Percentiles rank a stretch among this genome's conserved stretches.
Evolutionary conservation across 2,113 vertebrate genomes (phyloP).

Genomic region (Oxygymnocypris stewartii): DNA sequence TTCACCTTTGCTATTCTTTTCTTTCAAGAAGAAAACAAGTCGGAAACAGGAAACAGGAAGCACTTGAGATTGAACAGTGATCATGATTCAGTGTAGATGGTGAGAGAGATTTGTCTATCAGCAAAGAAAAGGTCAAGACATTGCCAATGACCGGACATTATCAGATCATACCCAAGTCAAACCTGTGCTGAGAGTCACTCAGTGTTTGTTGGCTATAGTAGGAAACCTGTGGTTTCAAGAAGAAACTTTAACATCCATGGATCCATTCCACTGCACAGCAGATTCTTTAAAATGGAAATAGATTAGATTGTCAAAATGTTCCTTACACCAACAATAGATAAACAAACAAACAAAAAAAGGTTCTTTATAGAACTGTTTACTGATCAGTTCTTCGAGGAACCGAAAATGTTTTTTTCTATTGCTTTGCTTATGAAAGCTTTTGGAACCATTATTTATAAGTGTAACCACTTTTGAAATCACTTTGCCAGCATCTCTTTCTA

Average conservation of each 20-base stretch:
- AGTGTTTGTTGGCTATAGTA: background rate
- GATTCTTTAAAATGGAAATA: background rate
- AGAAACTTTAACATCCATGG: background rate
- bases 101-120: slow-evolving; percentile 1
- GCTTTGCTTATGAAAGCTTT: background rate
- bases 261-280: background rate
- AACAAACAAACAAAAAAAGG: background rate
- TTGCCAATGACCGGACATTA: slow-evolving; percentile 11
- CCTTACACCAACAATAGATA: background rate
- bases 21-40: too few relatives aligned
- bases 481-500: background rate
- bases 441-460: background rate
- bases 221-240: background rate
- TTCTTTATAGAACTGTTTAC: background rate
- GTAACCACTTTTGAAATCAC: background rate
- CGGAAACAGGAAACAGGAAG: background rate
- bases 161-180: slow-evolving; percentile 22
- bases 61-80: background rate
- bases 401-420: background rate
- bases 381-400: background rate
- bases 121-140: slow-evolving; percentile 26
- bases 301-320: background rate
- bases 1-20: too few relatives aligned
- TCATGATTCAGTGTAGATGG: slow-evolving; percentile 17
- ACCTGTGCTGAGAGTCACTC: background rate